Base-by-base conservation (phyloP, 2,113 vertebrate genomes). In the Australoheros scitulus region DNA sequence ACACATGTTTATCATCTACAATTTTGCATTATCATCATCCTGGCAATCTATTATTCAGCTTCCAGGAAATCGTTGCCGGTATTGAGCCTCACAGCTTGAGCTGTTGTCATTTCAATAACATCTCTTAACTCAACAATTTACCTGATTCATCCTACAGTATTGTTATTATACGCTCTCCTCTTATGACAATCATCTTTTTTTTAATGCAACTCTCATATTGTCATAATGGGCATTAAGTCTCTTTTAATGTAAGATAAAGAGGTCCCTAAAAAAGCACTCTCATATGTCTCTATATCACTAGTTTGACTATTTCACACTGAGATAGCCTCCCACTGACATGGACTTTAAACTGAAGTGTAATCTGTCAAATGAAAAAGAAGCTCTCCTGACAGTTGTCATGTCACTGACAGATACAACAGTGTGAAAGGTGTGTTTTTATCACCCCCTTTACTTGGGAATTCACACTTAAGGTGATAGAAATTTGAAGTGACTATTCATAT, bases 51-150 rank as follows among this genome's bases (percentile, higher is more conserved):
- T 63, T 70, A 52, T 55, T 59, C 5, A 47, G 52, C 14, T 82
- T 82, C 59, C 61, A 58, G 52, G 80, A 81, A 79, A 64, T n/a
- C 29, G 55, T 74, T 58, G 65, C 63, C 11, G 36, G 29, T 32
- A n/a, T 47, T 52, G 74, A 83, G 56, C 55, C 56, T 79, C 61
- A 60, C 83, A 86, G 80, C 38, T 20, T 63, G 76, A 11, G 8
- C 11, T 34, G 26, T 63, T 64, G 58, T 76, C 11, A 72, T 79
- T 81, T 68, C 29, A 78, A 2, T 26, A 57, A 52, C 70, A 85
- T 65, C 58, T 61, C 7, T 22, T 58, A 43, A 59, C 61, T 55
- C 13, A 47, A 32, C 15, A 34, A n/a, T 61, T 55, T 3, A 7
- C 26, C 55, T 32, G n/a, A 18, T 64, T 87, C 32, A 63, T 6